These are phyloP conservation scores for Bactericera cockerelli DNA, from an alignment of 1,140 invertebrate species.

Conservation along the genomic window DNA sequence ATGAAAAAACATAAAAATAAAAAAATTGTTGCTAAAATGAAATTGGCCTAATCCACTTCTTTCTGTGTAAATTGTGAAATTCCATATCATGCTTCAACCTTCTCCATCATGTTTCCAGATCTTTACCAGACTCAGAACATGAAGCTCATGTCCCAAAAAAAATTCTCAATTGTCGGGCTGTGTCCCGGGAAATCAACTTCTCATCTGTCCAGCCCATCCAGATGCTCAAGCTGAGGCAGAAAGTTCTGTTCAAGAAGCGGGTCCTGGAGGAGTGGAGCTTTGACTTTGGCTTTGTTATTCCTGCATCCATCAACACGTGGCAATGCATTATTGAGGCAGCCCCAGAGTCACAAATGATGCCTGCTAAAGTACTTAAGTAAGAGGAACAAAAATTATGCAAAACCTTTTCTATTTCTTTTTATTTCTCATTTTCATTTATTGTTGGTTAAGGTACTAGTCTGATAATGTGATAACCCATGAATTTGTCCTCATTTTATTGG, in stretches of 20 bases:
- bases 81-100: too few species aligned
- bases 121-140: slow-evolving; percentile 76
- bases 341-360: slow-evolving; percentile 99
- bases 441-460: too few species aligned
- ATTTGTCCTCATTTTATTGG: too few species aligned
- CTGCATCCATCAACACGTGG: slow-evolving; percentile 98
- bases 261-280: slow-evolving; percentile 96
- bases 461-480: too few species aligned
- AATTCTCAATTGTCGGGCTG: slow-evolving; percentile 86
- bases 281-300: slow-evolving; percentile 98
- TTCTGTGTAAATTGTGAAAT: too few species aligned
- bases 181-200: slow-evolving; percentile 97
- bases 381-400: slow-evolving; percentile 19
- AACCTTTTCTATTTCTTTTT: too few species aligned
- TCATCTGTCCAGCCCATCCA: slow-evolving; percentile 93
- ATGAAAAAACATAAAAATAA: too few species aligned
- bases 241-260: slow-evolving; percentile 61
- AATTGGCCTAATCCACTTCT: too few species aligned
- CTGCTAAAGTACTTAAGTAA: slow-evolving; percentile 89
- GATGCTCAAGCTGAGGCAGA: slow-evolving; percentile 92
- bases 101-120: too few species aligned
- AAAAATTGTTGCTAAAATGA: too few species aligned
- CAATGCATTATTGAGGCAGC: slow-evolving; percentile 95
- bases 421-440: too few species aligned
- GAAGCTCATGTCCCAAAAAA: slow-evolving; percentile 92